Evolutionary conservation across 2,113 vertebrate genomes (phyloP).

Genomic region (Neopipo cinnamomea): DNA sequence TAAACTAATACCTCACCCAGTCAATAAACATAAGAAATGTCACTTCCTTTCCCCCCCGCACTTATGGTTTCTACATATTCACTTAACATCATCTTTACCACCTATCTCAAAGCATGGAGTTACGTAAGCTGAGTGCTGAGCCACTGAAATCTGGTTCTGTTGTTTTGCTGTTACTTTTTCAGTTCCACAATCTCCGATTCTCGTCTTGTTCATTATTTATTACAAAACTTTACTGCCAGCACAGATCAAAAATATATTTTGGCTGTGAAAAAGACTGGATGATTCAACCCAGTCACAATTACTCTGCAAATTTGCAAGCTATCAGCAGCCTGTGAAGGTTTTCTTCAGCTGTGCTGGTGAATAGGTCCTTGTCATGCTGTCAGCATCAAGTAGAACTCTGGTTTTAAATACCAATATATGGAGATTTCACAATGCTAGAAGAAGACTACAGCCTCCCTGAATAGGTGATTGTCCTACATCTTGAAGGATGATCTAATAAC

Average conservation of each 20-base stretch:
- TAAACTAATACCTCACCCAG: neutral
- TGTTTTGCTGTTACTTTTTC: neutral
- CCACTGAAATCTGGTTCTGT: neutral
- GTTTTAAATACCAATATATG: neutral
- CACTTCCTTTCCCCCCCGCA: neutral
- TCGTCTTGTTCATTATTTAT: neutral
- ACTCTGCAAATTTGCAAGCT: neutral
- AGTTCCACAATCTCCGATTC: neutral
- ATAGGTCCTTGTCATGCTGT: rapidly evolving
- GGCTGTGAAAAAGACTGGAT: neutral
- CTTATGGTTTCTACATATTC: neutral
- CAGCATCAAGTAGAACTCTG: neutral
- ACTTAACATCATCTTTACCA: neutral
- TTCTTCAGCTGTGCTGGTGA: neutral
- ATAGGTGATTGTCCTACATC: neutral
- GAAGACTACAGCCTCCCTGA: neutral
- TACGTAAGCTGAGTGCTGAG: neutral
- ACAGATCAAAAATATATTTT: neutral
- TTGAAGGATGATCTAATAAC: neutral
- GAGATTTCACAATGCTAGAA: neutral
- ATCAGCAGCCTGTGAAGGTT: neutral
- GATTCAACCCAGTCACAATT: neutral
- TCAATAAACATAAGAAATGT: neutral
- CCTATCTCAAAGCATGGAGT: neutral
- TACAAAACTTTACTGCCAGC: neutral